A percentile compares a stretch with the other conserved stretches of the same genome.
Evolutionary conservation across 1,140 invertebrate species (phyloP).

Genomic region (Spodoptera frugiperda): DNA sequence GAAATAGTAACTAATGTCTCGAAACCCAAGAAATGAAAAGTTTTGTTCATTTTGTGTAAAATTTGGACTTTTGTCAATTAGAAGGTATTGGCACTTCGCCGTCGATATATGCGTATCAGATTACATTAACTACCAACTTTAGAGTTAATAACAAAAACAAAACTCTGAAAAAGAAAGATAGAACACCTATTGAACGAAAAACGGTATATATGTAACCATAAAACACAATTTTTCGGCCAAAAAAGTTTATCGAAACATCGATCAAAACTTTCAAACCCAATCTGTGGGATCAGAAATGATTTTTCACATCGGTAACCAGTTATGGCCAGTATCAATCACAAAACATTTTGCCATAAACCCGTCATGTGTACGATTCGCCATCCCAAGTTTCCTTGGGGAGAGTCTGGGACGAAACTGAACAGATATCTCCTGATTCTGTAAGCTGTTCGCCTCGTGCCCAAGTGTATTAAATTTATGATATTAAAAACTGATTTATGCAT

Average conservation of each 20-base stretch:
- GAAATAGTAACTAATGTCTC: too few relatives aligned
- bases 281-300: slow-evolving; percentile 8
- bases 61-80: too few relatives aligned
- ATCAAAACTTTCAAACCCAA: slow-evolving; percentile 19
- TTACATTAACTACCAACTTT: too few relatives aligned
- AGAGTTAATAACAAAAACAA: too few relatives aligned
- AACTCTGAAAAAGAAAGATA: too few relatives aligned
- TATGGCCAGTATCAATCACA: slow-evolving; percentile 31
- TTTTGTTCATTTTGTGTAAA: too few relatives aligned
- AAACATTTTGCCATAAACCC: slow-evolving; percentile 13
- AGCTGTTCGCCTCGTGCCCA: slow-evolving; percentile 27
- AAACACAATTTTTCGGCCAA: too few relatives aligned
- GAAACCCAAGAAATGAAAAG: too few relatives aligned
- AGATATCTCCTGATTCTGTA: slow-evolving; percentile 50
- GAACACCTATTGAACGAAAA: too few relatives aligned
- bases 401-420: slow-evolving; percentile 47
- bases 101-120: too few relatives aligned
- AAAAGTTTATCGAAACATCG: background rate
- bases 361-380: slow-evolving; percentile 10
- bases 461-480: slow-evolving; percentile 46
- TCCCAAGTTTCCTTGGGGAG: slow-evolving; percentile 18
- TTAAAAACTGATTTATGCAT: slow-evolving; percentile 50
- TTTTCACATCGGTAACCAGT: slow-evolving; percentile 19
- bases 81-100: too few relatives aligned
- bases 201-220: background rate